Base-by-base conservation (phyloP, 2,113 vertebrate species). In the Morone saxatilis region DNA sequence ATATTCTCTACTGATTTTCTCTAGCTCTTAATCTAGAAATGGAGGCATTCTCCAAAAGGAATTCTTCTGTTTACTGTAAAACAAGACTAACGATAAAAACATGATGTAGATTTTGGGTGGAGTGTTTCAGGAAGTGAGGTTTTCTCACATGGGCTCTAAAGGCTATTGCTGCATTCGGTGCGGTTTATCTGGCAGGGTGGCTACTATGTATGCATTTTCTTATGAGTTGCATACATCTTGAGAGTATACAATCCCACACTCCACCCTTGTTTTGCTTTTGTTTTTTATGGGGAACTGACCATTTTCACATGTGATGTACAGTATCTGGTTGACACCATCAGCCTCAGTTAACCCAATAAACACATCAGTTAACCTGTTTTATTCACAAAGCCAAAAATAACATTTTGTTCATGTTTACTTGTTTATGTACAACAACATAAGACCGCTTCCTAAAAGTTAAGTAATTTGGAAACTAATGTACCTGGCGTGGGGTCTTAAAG, bases 21-120 rank as follows among this genome's bases (percentile, higher is more conserved):
- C 25, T 25, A 25, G 25, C 25, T 25, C 25, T 25, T 25, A 25
- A 31, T 31, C 11, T 14, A 12, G 53, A 22, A 54, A 4, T 25
- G 25, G 25, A 25, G 25, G 25, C 25, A 25, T 25, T 25, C 25
- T 25, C 25, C 25, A 25, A 25, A 25, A 25, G 25, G 25, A 25
- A 25, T 25, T 25, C n/a, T 13, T 61, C 41, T 61, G 13, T 69
- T 81, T 48, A 71, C 60, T 31, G 38, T 63, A 45, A 51, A 4
- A 11, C 19, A 59, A 16, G 11, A 45, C 11, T 4, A 1, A 40
- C 1, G 60, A 22, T 48, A 50, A 31, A 50, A 77, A 74, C 6
- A 38, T 22, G 11, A 4, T 3, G 6, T 14, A 9, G 0, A 1
- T 48, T 73, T 19, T 50, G 87, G 85, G 88, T 89, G 87, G 75